phyloP scores from a whole-genome alignment of 2,888 invertebrate genomes.

The Alsophila aescularia region DNA sequence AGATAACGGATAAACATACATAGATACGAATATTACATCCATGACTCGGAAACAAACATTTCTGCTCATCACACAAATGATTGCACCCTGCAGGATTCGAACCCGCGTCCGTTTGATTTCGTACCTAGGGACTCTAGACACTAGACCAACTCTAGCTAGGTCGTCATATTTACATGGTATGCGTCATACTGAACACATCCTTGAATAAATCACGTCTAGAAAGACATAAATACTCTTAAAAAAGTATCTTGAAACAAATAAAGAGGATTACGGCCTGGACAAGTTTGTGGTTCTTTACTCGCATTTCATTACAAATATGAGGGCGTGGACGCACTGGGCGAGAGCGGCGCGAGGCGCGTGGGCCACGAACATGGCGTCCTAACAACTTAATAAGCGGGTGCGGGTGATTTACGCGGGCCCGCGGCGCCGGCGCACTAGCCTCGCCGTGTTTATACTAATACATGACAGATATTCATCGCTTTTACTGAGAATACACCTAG shows the following conservation, averaged over 20 bases:
- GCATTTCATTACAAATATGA: conserved; percentile 67
- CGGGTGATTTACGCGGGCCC: conserved; percentile 79
- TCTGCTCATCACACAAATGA: no score
- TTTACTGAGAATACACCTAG: conserved; percentile 45
- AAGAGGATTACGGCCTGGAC: conserved; percentile 40
- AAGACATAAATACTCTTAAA: conserved; percentile 18
- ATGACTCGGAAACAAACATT: no score
- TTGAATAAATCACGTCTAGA: conserved; percentile 8
- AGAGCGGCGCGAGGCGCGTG: conserved; percentile 67
- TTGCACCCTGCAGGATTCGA: no score
- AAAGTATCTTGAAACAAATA: conserved; percentile 22
- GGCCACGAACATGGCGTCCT: conserved; percentile 74
- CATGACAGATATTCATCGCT: conserved; percentile 79
- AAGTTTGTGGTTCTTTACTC: conserved; percentile 44
- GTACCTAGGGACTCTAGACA: no score
- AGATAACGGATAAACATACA: no score
- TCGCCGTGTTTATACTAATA: conserved; percentile 77
- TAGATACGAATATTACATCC: no score
- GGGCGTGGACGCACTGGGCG: conserved; percentile 69
- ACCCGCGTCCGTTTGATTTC: no score
- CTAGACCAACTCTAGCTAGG: no score
- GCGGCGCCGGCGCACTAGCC: conserved; percentile 78
- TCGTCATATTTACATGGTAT: no score
- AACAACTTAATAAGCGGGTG: conserved; percentile 84
- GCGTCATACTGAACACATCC: background rate